A percentile compares a stretch with the other conserved stretches of the same genome.
Evolutionary conservation across 92 coral and sea anemone species (phyloP).

Genomic region (Parazoanthus swiftii): DNA sequence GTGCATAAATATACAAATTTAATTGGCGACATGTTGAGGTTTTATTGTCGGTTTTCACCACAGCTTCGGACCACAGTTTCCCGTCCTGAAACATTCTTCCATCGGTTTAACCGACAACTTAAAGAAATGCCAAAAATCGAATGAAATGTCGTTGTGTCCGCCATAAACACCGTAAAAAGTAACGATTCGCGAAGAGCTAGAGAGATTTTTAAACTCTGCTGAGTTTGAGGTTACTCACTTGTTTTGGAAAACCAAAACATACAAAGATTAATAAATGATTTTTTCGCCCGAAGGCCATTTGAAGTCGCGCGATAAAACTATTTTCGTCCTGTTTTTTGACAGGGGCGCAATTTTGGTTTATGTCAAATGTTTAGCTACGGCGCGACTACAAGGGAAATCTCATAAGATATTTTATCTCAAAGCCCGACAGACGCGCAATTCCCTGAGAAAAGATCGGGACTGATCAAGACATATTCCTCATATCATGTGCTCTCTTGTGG

Average conservation of each 20-base stretch:
- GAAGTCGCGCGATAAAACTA: not conserved
- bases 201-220: not conserved
- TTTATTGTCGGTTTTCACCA: not conserved
- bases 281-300: not conserved
- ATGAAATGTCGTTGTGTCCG: not conserved
- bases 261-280: not conserved
- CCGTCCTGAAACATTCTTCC: too few relatives aligned
- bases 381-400: not conserved
- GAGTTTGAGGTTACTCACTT: not conserved
- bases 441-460: not conserved
- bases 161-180: not conserved
- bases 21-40: not conserved
- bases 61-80: not conserved
- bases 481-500: not conserved
- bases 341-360: not conserved
- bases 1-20: not conserved
- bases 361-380: not conserved
- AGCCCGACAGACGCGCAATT: not conserved
- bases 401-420: not conserved
- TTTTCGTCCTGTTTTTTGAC: not conserved
- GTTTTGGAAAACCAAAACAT: not conserved
- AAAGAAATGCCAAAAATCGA: not conserved
- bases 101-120: too few relatives aligned
- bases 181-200: not conserved
- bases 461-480: not conserved